Evolutionary conservation across 2,113 vertebrate genomes (phyloP).

Genomic region (Potamarius usumacintae): DNA sequence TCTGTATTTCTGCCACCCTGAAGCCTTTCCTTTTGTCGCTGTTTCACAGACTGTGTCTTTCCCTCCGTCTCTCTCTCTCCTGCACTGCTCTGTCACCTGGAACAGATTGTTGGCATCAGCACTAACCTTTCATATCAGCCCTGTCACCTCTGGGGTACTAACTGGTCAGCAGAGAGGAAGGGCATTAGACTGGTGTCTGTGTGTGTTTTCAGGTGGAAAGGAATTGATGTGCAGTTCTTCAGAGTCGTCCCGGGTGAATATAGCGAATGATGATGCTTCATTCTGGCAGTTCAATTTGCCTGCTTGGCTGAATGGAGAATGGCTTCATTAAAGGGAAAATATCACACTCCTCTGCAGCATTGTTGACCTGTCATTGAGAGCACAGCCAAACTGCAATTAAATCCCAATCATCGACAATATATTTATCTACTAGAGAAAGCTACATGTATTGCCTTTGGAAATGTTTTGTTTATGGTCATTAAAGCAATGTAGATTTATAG

Average conservation of each 20-base stretch:
- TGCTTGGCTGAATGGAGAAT: conserved; percentile 10
- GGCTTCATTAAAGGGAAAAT: conserved; percentile 12
- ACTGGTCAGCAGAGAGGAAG: background rate
- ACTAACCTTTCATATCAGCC: background rate
- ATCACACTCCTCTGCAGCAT: conserved; percentile 1
- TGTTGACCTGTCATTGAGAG: conserved; percentile 5
- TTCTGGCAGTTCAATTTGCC: conserved; percentile 10
- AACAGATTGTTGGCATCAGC: conserved; percentile 10
- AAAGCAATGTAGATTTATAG: background rate
- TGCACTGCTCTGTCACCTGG: background rate
- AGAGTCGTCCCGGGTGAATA: background rate
- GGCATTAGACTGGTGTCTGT: background rate
- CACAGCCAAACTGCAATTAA: background rate
- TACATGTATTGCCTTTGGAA: background rate
- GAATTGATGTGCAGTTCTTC: background rate
- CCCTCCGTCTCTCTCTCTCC: background rate
- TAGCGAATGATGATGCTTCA: conserved; percentile 1
- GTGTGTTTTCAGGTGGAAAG: background rate
- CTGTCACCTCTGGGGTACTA: background rate
- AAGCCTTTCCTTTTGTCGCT: background rate
- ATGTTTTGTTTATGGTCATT: background rate
- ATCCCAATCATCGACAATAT: background rate
- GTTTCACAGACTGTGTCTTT: background rate
- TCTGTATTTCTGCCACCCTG: background rate
- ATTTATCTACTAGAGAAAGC: background rate